phyloP scores from a whole-genome alignment of 1,140 invertebrate genomes.

The Brachionus manjavacas region DNA sequence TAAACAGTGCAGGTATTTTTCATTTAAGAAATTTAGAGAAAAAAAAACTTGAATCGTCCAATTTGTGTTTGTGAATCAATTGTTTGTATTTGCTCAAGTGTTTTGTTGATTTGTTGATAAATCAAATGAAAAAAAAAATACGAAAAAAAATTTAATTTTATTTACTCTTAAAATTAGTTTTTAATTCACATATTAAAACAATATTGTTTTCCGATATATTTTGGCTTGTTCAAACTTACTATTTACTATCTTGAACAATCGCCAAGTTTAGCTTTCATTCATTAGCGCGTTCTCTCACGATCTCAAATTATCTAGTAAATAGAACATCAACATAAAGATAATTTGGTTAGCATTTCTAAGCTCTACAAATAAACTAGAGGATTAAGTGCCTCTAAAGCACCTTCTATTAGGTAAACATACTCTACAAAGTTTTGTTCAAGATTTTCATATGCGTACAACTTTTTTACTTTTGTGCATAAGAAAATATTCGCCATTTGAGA shows the following conservation, averaged over 20 bases:
- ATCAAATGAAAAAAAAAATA: conserved; percentile 19
- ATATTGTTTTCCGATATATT: conserved; percentile 32
- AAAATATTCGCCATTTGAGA: neutral
- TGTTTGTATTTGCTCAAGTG: conserved; percentile 41
- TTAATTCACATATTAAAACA: conserved; percentile 41
- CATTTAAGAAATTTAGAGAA: neutral
- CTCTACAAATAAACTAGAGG: neutral
- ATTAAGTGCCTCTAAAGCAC: neutral
- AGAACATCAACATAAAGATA: neutral
- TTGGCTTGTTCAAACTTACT: neutral
- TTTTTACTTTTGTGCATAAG: neutral
- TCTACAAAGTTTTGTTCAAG: too few relatives aligned
- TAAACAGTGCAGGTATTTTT: conserved; percentile 15
- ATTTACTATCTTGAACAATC: neutral
- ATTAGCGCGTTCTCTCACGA: neutral
- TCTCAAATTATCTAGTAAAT: conserved; percentile 25
- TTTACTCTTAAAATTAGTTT: conserved; percentile 35
- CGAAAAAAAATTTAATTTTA: conserved; percentile 4
- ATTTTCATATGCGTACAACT: neutral
- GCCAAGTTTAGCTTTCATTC: neutral
- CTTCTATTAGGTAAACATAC: neutral
- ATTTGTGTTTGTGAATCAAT: neutral
- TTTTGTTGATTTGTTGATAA: conserved; percentile 37
- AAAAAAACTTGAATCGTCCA: neutral
- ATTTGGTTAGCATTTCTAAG: neutral